Evolutionary conservation across 2,797 vertebrate species (phyloP).

Genomic region (Acanthurus leucopareius): DNA sequence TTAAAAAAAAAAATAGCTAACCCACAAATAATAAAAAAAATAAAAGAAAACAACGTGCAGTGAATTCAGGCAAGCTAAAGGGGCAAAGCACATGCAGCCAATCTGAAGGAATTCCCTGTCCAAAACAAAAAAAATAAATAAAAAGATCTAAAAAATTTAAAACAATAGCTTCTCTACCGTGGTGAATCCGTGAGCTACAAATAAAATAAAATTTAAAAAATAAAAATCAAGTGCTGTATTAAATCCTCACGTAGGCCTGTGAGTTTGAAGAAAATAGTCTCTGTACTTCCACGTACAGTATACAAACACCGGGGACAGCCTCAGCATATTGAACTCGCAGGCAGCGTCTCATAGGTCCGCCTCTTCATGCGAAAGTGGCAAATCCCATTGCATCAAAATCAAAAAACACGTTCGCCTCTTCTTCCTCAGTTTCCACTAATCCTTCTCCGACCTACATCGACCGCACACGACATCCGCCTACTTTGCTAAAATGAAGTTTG

Average conservation of each 20-base stretch:
- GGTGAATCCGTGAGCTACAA: constrained; percentile 37
- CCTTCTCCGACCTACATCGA: constrained; percentile 30
- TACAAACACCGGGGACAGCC: constrained; percentile 70
- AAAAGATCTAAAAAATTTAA: constrained; percentile 15
- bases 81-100: constrained; percentile 58
- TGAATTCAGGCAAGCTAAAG: constrained; percentile 8
- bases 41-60: background rate
- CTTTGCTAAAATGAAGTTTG: constrained; percentile 54
- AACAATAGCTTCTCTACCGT: constrained; percentile 17
- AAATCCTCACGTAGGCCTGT: constrained; percentile 67
- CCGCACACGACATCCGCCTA: constrained; percentile 53
- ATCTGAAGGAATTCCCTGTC: constrained; percentile 68
- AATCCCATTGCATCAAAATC: constrained; percentile 70
- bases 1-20: constrained; percentile 23
- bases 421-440: constrained; percentile 43
- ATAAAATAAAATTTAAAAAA: background rate
- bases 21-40: background rate
- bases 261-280: constrained; percentile 61
- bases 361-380: constrained; percentile 75
- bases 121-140: constrained; percentile 47
- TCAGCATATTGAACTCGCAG: constrained; percentile 77
- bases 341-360: constrained; percentile 74
- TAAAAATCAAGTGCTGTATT: constrained; percentile 36
- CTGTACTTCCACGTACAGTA: constrained; percentile 84
- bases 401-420: constrained; percentile 35